Base-by-base conservation (phyloP, 23 tunicate genomes). In the Corella eumyota region DNA sequence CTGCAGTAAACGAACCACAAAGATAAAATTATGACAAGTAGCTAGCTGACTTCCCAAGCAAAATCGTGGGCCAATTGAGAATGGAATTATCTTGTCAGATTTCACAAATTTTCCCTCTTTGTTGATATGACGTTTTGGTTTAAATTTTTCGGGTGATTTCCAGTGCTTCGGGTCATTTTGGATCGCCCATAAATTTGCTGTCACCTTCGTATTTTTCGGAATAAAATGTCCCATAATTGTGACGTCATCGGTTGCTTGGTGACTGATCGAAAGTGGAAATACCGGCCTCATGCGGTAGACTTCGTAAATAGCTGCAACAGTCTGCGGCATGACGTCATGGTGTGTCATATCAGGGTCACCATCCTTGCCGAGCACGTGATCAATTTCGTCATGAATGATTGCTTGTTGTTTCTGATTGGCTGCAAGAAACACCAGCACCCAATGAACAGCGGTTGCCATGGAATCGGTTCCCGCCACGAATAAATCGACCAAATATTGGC, bases 391-490 rank as follows among this genome's bases (percentile, higher is more conserved):
- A 1, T 50, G 44, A 13, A 66, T 6, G 1, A 15, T 49, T 30
- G 24, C 6, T 49, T 66, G 71, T 15, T 29, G 32, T 13, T 49
- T 23, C 2, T 59, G 71, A 7, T 66, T 29, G 2, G 44, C 40
- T 1, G 71, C 71, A 6, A 66, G 44, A 50, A 66, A 4, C 25
- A 50, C 60, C 2, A 66, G 27, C 2, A 60, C 15, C 71, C 71
- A 66, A 32, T 50, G 61, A 19, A 66, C 59, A 1, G 71, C 34
- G 25, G 71, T 66, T 30, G 71, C 71, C 71, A 66, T 49, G 60
- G 71, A 31, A 37, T 66, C 71, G 4, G 71, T 66, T 28, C 71
- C 71, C 28, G 71, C 71, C 28, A 66, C 19, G 32, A 66, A 50
- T 29, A 66, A 45, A 50, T 66, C 71, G 1, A 34, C 24, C 31